Evolutionary conservation across 2,888 invertebrate genomes (phyloP).

Genomic region (Selenia dentaria): DNA sequence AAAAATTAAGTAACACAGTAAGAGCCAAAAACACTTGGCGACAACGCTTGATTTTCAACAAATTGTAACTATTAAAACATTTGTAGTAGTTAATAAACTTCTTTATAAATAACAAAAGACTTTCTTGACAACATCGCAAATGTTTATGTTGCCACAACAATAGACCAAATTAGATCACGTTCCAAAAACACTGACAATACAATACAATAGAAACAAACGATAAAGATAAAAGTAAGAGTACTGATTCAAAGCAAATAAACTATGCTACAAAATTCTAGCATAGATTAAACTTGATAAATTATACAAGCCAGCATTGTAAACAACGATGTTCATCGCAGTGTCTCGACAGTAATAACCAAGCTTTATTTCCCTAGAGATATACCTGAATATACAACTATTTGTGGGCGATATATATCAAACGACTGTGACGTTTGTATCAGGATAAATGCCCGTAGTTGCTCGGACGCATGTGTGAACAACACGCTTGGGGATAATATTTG

Average conservation of each 20-base stretch:
- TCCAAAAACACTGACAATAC: slow-evolving; percentile 2
- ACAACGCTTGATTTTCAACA: background rate
- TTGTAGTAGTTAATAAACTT: background rate
- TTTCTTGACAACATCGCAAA: slow-evolving; percentile 14
- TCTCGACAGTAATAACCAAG: slow-evolving; percentile 23
- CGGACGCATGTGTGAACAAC: slow-evolving; percentile 38
- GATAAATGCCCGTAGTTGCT: slow-evolving; percentile 41
- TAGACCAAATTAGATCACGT: slow-evolving; percentile 8
- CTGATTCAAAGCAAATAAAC: background rate
- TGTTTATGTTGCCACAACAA: slow-evolving; percentile 8
- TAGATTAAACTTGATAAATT: background rate
- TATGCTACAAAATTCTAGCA: no score
- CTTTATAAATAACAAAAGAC: slow-evolving; percentile 4
- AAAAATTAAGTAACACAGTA: background rate
- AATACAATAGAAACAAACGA: slow-evolving; percentile 5
- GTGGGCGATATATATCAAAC: slow-evolving; percentile 36
- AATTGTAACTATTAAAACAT: background rate
- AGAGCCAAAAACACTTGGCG: background rate
- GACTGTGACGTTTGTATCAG: slow-evolving; percentile 34
- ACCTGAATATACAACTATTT: slow-evolving; percentile 41
- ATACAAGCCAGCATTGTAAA: slow-evolving; percentile 6
- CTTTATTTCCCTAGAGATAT: slow-evolving; percentile 37
- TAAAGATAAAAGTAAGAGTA: background rate
- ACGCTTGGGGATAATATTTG: slow-evolving; percentile 48
- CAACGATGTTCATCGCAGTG: slow-evolving; percentile 5